Base-by-base conservation (phyloP, 2,888 invertebrate species). In the Teleogryllus oceanicus region DNA sequence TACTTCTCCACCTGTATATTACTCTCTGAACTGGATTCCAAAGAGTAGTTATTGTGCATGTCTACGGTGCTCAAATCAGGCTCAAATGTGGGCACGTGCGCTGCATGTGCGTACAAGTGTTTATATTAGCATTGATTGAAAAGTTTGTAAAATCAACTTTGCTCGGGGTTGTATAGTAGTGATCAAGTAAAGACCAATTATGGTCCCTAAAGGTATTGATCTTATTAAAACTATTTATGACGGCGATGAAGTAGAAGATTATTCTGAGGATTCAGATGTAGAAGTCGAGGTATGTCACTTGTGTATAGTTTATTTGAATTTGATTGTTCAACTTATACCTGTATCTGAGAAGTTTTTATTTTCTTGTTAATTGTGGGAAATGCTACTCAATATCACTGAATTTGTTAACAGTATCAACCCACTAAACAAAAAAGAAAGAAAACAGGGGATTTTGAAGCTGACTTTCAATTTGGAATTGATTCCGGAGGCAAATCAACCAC, bases 151-250 rank as follows among this genome's bases (percentile, higher is more conserved):
- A 37, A 1, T 37, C 8, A 37, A 37, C 37, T 37, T 37, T 37
- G 37, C 37, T 8, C 0, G 8, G 8, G 37, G 37, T 37, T 37
- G 1, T 8, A 37, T 37, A 8, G 37, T 37, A 37, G 24, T 37
- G 5, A 37, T 8, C 37, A 4, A 5, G 1, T 37, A 37, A 8
- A 37, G 37, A 37, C 37, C 37, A 79, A 13, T 21, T n/a, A 78
- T 78, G 78, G 50, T 50, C 16, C 49, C 37, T 13, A 76, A 80
- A 79, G 79, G 78, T 11, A 16, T 78, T 13, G 94, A 93, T 83
- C 88, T 96, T 83, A 93, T 96, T 80, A 91, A 92, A 87, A 96
- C 96, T 0, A 96, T 97, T 81, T 90, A 92, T 74, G 96, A 96
- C 82, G 94, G 93, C 83, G 93, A 94, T 80, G 93, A 94, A 85